Conservation (phyloP, 30 jellyfish, hydroid and myxozoan genomes). For the Turritopsis dohrnii region DNA sequence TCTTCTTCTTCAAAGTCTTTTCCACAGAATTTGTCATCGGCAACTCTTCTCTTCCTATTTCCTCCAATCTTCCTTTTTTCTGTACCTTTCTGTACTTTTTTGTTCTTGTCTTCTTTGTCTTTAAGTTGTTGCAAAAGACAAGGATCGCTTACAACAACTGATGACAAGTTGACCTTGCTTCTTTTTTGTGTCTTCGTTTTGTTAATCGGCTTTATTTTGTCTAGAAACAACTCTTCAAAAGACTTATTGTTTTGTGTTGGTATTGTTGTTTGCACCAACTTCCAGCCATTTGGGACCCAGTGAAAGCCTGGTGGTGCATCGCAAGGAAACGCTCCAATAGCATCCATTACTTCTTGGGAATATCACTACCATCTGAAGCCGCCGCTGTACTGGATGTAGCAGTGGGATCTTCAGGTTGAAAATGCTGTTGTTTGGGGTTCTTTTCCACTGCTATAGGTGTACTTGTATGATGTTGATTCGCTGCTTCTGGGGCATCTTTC, state of each 20-base stretch:
- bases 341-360: background rate
- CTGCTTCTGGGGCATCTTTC: constrained; percentile 20
- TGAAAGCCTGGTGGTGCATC: constrained; percentile 11
- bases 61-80: background rate
- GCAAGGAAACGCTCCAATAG: background rate
- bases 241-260: background rate
- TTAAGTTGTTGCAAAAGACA: constrained; percentile 7
- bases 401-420: no score
- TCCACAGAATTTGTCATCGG: background rate
- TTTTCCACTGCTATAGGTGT: background rate
- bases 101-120: constrained; percentile 12
- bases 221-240: constrained; percentile 20
- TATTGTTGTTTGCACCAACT: background rate
- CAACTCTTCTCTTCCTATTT: background rate
- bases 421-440: no score
- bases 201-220: constrained; percentile 6
- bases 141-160: constrained; percentile 21
- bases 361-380: background rate
- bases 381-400: no score
- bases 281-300: constrained; percentile 11
- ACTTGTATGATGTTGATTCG: background rate
- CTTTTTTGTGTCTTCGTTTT: background rate
- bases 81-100: constrained; percentile 2
- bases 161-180: constrained; percentile 17
- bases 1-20: background rate